phyloP scores from a whole-genome alignment of 2,888 invertebrate genomes.

The Mythimna impura region DNA sequence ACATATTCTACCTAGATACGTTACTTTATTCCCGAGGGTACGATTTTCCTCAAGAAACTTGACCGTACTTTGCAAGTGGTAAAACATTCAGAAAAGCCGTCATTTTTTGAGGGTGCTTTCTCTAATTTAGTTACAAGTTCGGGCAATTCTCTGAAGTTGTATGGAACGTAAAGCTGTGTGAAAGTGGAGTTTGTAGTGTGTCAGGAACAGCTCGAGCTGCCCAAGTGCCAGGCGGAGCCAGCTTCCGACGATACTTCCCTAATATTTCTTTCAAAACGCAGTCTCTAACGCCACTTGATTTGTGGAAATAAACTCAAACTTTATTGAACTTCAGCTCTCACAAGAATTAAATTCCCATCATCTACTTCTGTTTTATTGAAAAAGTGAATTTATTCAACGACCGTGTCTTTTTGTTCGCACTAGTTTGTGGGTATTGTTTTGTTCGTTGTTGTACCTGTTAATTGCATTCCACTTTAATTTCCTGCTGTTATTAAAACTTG shows the following conservation, averaged over 20 bases:
- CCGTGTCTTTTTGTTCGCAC: conserved; percentile 7
- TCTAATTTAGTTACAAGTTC: conserved; percentile 44
- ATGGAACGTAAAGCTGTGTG: conserved; percentile 40
- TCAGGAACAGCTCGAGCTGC: conserved; percentile 69
- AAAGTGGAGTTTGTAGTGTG: conserved; percentile 59
- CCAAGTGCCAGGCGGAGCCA: conserved; percentile 67
- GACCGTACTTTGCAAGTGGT: conserved; percentile 31
- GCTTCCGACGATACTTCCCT: conserved; percentile 71
- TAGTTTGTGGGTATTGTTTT: conserved; percentile 18
- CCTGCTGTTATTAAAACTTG: conserved; percentile 38
- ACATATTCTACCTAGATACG: conserved; percentile 1
- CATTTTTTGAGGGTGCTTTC: conserved; percentile 15
- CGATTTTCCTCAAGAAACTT: conserved; percentile 41
- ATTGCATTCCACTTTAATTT: conserved; percentile 48
- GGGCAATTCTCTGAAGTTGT: conserved; percentile 30
- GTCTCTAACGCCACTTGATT: conserved; percentile 58
- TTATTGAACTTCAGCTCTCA: conserved; percentile 58
- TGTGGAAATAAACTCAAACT: conserved; percentile 66
- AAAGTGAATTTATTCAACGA: conserved; percentile 23
- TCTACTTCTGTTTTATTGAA: conserved; percentile 7
- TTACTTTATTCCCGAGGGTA: conserved; percentile 31
- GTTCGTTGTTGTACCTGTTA: conserved; percentile 30
- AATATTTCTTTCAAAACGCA: conserved; percentile 71
- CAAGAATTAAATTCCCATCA: conserved; percentile 20
- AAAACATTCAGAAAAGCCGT: conserved; percentile 28